Conservation (phyloP, 2,797 vertebrate species). For the Coranthus polyacanthus region DNA sequence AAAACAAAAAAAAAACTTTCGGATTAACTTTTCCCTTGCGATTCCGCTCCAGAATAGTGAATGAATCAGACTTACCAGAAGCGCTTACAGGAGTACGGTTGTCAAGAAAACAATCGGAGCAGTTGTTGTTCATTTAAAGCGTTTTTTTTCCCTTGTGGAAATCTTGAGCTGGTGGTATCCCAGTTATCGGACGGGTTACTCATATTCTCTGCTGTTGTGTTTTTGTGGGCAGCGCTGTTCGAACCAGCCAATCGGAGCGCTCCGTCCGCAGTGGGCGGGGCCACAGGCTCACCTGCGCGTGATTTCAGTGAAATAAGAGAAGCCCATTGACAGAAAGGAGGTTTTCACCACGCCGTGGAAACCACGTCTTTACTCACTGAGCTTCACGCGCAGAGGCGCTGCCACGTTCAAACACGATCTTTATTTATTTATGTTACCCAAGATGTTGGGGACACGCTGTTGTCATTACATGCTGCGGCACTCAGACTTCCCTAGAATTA, state of each 20-base stretch:
- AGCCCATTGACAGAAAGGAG: slow-evolving; percentile 15
- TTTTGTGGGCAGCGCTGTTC: slow-evolving; percentile 75
- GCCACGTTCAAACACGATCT: too few relatives aligned
- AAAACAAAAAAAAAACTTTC: slow-evolving; percentile 16
- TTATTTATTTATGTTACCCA: too few relatives aligned
- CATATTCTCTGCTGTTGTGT: slow-evolving; percentile 48
- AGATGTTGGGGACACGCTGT: too few relatives aligned
- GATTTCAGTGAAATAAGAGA: slow-evolving; percentile 39
- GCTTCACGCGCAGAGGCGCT: too few relatives aligned
- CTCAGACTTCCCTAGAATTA: too few relatives aligned
- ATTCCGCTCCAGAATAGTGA: accelerated
- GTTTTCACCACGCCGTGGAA: too few relatives aligned
- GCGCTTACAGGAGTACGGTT: accelerated
- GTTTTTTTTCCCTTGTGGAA: slow-evolving; percentile 11
- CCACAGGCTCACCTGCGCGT: slow-evolving; percentile 60
- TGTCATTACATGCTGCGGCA: too few relatives aligned
- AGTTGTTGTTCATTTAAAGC: accelerated
- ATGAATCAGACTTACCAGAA: slow-evolving; percentile 53
- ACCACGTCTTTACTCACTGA: too few relatives aligned
- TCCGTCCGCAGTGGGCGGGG: slow-evolving; percentile 53
- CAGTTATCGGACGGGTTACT: slow-evolving; percentile 9
- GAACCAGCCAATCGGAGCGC: slow-evolving; percentile 81
- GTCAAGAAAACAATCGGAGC: not conserved
- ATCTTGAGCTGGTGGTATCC: not conserved
- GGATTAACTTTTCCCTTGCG: not conserved